These are phyloP conservation scores for Ochropacha duplaris DNA, from an alignment of 2,888 invertebrate genomes.

Conservation along the genomic window DNA sequence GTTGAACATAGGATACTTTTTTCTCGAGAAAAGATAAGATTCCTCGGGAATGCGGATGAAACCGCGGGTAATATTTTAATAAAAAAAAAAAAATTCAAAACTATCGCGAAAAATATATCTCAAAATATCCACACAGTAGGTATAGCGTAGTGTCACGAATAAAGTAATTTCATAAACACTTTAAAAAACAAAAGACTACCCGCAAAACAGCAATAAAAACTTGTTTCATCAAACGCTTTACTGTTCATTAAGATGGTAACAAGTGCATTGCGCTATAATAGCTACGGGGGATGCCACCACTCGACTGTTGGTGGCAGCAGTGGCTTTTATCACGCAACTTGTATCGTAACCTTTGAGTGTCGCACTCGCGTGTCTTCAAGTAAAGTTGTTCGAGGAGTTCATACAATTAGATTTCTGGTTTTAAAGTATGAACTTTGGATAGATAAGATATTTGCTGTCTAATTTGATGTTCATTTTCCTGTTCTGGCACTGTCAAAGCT, in stretches of 20 bases:
- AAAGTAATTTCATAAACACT: not conserved
- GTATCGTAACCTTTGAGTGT: slow-evolving; percentile 24
- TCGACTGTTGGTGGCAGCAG: slow-evolving; percentile 27
- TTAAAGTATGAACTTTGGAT: not conserved
- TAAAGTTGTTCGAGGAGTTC: not conserved
- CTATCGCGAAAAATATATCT: too few relatives aligned
- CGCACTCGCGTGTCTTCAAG: not conserved
- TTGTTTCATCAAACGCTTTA: slow-evolving; percentile 44
- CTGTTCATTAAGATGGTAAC: slow-evolving; percentile 40
- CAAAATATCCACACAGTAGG: too few relatives aligned
- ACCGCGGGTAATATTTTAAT: too few relatives aligned
- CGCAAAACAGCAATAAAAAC: slow-evolving; percentile 44
- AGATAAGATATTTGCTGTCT: too few relatives aligned
- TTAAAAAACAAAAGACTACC: slow-evolving; percentile 20
- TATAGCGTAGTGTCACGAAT: not conserved
- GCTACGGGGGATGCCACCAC: slow-evolving; percentile 18
- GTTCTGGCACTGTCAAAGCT: too few relatives aligned
- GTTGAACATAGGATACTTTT: too few relatives aligned
- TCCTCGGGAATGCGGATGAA: too few relatives aligned
- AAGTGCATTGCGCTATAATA: slow-evolving; percentile 19
- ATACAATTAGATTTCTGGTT: not conserved
- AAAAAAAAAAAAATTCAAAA: too few relatives aligned
- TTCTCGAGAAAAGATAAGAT: too few relatives aligned
- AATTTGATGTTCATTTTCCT: too few relatives aligned
- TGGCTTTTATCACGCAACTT: slow-evolving; percentile 42